Evolutionary conservation across 2,888 invertebrate genomes (phyloP).

Genomic region (Pardosa pseudoannulata): DNA sequence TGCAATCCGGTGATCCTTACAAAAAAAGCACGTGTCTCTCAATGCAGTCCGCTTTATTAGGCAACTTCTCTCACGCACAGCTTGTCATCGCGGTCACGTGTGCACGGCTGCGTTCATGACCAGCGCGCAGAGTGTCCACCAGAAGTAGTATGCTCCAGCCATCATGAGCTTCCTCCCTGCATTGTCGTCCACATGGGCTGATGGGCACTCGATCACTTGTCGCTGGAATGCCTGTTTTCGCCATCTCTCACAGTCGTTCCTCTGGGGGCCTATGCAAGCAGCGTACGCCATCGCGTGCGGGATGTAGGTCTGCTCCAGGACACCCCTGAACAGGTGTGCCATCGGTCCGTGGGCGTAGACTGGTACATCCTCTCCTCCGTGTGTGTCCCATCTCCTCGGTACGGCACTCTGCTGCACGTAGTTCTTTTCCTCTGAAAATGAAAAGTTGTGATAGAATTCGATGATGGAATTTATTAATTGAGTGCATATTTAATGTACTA

Average conservation of each 20-base stretch:
- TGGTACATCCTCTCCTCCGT: constrained; percentile 90
- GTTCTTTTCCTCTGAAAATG: constrained; percentile 79
- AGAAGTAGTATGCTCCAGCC: background rate
- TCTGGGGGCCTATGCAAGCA: constrained; percentile 82
- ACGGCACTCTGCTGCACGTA: constrained; percentile 85
- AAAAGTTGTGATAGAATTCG: no score
- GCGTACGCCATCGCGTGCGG: constrained; percentile 90
- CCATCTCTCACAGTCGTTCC: constrained; percentile 66
- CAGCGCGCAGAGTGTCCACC: constrained; percentile 25
- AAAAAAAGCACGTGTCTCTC: no score
- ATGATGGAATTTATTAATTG: no score
- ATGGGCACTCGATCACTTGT: constrained; percentile 63
- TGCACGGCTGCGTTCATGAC: background rate
- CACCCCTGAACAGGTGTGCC: constrained; percentile 88
- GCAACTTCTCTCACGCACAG: no score
- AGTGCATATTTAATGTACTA: no score
- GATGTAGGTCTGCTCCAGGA: constrained; percentile 90
- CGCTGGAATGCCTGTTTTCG: constrained; percentile 37
- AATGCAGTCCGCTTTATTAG: no score
- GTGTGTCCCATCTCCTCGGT: constrained; percentile 87
- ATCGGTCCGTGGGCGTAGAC: constrained; percentile 89
- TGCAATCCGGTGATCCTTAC: no score
- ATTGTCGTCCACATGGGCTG: constrained; percentile 46
- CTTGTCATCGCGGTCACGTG: background rate
- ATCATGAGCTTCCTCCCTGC: constrained; percentile 8